Conservation (phyloP, 2,113 vertebrate species). For the Amia ocellicauda region DNA sequence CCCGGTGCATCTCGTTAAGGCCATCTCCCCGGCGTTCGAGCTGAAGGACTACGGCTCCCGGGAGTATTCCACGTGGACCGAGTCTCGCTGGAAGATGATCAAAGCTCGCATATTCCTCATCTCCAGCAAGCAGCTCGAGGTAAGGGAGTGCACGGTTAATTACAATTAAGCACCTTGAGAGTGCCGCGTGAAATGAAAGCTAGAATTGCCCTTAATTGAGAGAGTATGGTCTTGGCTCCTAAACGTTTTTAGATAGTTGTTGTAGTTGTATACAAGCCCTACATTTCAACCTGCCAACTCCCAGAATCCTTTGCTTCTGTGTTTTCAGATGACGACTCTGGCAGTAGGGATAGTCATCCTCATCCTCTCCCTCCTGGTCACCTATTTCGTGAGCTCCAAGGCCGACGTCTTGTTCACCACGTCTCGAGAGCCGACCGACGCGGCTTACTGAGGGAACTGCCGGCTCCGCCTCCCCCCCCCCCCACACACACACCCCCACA, state of each 20-base stretch:
- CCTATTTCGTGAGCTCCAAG: conserved; percentile 85
- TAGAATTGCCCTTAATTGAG: too few species aligned
- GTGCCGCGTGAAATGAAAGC: too few species aligned
- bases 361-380: conserved; percentile 72
- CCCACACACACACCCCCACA: conserved; percentile 34
- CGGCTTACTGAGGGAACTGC: conserved; percentile 73
- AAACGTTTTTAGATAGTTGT: too few species aligned
- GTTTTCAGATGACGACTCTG: conserved; percentile 77
- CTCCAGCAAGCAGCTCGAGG: conserved; percentile 89
- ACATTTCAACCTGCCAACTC: too few species aligned
- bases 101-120: conserved; percentile 84
- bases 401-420: conserved; percentile 80
- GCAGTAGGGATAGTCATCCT: conserved; percentile 74
- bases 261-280: too few species aligned
- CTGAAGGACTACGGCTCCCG: conserved; percentile 76
- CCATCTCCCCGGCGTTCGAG: conserved; percentile 85
- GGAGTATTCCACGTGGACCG: conserved; percentile 89
- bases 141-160: conserved; percentile 55
- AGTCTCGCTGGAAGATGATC: conserved; percentile 90
- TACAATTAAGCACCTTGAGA: too few species aligned
- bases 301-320: not conserved
- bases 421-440: conserved; percentile 63
- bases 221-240: too few species aligned
- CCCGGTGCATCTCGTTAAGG: conserved; percentile 57
- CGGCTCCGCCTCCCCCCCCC: conserved; percentile 1